Base-by-base conservation (phyloP, 2,113 vertebrate species). In the Cyprinodon variegatus region DNA sequence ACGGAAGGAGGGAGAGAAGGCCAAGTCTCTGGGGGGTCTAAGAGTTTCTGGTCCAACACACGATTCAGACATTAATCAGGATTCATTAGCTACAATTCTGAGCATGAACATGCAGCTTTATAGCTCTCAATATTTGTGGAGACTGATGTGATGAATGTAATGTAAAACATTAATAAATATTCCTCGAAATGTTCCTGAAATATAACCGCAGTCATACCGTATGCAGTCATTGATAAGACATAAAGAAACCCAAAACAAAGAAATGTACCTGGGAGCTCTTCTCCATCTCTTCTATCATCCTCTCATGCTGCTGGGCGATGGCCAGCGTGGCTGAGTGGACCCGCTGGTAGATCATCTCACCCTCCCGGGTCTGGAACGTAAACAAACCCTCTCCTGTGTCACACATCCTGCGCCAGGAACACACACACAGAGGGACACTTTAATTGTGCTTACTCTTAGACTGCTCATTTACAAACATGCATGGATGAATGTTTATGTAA, bases 291-390 rank as follows among this genome's bases (percentile, higher is more conserved):
- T 97, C 94, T 96, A 99, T 96, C 92, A 99, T 92, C 90, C 97
- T 96, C 93, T 99, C 97, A 64, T 99, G 98, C 81, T 99, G 98
- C 83, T 99, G 97, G 84, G 98, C 98, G 85, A 99, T 99, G 80
- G 97, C 97, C 93, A 99, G 92, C 4, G 98, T 99, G 81, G 98
- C 97, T 68, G 98, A 97, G 92, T 99, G 98, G 76, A 99, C 98
- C 88, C 98, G 96, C 94, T 99, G 98, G 94, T 99, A 99, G 92
- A 99, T 99, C 96, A 98, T 96, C 94, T 99, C 98, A 72, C 98
- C 98, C 96, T 99, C 98, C 86, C 96, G 94, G 46, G 98, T 99
- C 91, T 99, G 98, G 93, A 99, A 99, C 79, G 98, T 99, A 95
- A 99, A 99, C 74, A 99, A 93, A 83, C 98, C 98, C 95, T 99